Evolutionary conservation across 1,140 invertebrate species (phyloP).

Genomic region (Sipha flava): DNA sequence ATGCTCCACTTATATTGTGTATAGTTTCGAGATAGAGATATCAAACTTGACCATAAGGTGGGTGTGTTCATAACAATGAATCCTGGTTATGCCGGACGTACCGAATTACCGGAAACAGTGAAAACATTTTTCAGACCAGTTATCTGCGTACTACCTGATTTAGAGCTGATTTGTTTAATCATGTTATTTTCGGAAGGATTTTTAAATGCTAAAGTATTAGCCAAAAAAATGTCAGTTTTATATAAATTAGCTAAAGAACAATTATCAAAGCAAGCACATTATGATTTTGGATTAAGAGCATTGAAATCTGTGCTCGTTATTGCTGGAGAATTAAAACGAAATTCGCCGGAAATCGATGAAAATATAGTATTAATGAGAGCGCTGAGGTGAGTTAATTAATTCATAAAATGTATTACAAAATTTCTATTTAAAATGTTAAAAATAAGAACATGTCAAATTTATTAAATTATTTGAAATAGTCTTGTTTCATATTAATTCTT

Average conservation of each 20-base stretch:
- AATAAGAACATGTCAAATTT: too few species aligned
- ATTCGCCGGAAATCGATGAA: slow-evolving; percentile 67
- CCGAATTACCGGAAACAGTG: slow-evolving; percentile 81
- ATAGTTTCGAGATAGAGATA: slow-evolving; percentile 77
- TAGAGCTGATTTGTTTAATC: slow-evolving; percentile 83
- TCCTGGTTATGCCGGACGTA: slow-evolving; percentile 80
- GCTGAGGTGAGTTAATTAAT: slow-evolving; percentile 45
- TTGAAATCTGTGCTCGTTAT: slow-evolving; percentile 80
- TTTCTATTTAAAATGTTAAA: too few species aligned
- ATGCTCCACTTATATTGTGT: too few species aligned
- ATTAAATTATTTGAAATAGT: too few species aligned
- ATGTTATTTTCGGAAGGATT: slow-evolving; percentile 80
- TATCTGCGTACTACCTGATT: slow-evolving; percentile 78
- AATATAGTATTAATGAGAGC: slow-evolving; percentile 80
- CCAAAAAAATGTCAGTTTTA: slow-evolving; percentile 86
- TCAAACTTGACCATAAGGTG: slow-evolving; percentile 69
- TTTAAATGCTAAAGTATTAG: slow-evolving; percentile 50
- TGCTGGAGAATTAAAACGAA: slow-evolving; percentile 70
- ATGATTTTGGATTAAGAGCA: slow-evolving; percentile 85
- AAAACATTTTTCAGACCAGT: slow-evolving; percentile 84
- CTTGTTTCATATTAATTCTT: too few species aligned
- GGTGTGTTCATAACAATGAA: slow-evolving; percentile 93
- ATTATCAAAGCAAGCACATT: slow-evolving; percentile 84
- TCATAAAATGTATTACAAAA: neutral
- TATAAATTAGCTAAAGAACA: slow-evolving; percentile 77